A percentile compares a stretch with the other conserved stretches of the same genome.
Conservation (phyloP, 2,888 invertebrate species). For the Diabrotica balteata region DNA sequence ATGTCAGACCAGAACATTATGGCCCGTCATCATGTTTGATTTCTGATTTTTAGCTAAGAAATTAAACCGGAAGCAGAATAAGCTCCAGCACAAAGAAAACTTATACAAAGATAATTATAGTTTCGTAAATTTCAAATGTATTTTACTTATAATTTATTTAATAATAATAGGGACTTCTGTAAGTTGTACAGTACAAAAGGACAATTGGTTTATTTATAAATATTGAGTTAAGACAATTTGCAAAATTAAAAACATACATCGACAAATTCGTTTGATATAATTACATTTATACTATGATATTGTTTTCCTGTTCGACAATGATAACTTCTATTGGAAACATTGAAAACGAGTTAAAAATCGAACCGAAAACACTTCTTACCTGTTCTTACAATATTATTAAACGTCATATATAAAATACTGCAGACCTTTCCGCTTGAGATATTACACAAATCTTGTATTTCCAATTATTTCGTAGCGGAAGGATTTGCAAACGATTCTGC, state of each 20-base stretch:
- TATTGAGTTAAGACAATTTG: slow-evolving; percentile 4
- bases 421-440: no score
- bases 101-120: no score
- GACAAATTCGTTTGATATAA: slow-evolving; percentile 13
- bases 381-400: background rate
- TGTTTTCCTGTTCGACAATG: slow-evolving; percentile 7
- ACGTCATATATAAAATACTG: no score
- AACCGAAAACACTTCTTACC: background rate
- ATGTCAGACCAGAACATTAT: no score
- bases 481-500: background rate
- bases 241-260: slow-evolving; percentile 7
- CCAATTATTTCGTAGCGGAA: background rate
- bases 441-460: background rate
- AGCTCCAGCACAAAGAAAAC: no score
- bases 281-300: slow-evolving; percentile 15
- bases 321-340: slow-evolving; percentile 15
- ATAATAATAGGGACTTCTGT: no score
- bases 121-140: no score
- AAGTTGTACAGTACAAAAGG: slow-evolving; percentile 1
- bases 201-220: slow-evolving; percentile 7
- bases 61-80: no score
- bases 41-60: no score
- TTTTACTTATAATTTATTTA: no score
- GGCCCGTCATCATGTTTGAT: no score
- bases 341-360: background rate